Percentiles rank a stretch among this genome's conserved stretches.
These are phyloP conservation scores for Rissa tridactyla DNA, from an alignment of 2,113 vertebrate species.

Conservation along the genomic window DNA sequence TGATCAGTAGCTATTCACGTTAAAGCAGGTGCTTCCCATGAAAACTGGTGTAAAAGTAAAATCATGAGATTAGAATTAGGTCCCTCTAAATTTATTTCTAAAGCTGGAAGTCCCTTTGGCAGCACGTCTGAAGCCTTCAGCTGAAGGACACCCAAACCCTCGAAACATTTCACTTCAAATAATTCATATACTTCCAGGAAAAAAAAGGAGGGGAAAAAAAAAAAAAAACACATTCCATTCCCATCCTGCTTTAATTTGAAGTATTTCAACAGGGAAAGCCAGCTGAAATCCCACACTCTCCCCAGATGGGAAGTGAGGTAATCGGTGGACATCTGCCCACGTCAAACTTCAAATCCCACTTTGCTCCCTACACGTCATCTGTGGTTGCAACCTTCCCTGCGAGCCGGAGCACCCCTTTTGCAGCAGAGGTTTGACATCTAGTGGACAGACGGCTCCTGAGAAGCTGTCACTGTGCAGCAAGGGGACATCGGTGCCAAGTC, in stretches of 20 bases:
- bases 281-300: background rate
- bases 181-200: background rate
- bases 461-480: background rate
- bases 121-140: background rate
- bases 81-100: background rate
- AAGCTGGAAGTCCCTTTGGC: background rate
- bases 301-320: background rate
- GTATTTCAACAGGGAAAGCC: background rate
- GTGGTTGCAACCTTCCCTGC: background rate
- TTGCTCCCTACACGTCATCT: background rate
- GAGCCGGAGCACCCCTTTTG: background rate
- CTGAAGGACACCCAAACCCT: background rate
- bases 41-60: background rate
- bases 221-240: background rate
- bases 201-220: background rate
- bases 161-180: background rate
- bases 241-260: background rate
- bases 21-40: background rate
- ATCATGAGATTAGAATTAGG: background rate
- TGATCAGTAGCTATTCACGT: background rate
- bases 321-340: accelerated
- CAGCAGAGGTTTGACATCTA: background rate
- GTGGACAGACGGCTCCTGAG: background rate
- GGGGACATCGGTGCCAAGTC: background rate
- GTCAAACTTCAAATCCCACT: background rate